Conservation (phyloP, 2,888 invertebrate genomes). For the Amphipoea lucens region DNA sequence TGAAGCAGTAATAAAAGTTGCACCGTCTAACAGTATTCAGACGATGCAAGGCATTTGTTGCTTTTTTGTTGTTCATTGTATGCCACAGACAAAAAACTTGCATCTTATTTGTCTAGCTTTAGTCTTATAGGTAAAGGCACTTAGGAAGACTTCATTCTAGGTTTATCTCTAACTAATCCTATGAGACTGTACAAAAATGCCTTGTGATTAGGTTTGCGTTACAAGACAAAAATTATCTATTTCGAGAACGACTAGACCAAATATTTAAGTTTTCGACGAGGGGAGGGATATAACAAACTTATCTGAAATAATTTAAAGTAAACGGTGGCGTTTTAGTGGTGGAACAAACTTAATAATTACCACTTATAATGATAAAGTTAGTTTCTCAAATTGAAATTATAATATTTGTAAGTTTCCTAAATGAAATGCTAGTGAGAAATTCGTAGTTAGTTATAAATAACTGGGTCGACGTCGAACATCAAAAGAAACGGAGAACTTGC, state of each 20-base stretch:
- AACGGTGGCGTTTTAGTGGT: neutral
- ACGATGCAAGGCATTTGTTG: neutral
- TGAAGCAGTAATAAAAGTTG: neutral
- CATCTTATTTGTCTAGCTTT: neutral
- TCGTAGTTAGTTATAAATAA: conserved; percentile 12
- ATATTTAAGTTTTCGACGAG: neutral
- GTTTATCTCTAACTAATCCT: neutral
- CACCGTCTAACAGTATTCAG: neutral
- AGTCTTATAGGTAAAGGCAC: neutral
- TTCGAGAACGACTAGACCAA: conserved; percentile 4
- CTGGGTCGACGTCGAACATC: neutral
- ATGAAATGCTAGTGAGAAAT: neutral
- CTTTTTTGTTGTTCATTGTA: neutral
- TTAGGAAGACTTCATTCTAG: neutral
- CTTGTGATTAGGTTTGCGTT: neutral
- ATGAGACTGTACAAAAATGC: neutral
- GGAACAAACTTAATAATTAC: neutral
- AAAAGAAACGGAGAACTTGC: conserved; percentile 25
- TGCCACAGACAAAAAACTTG: neutral
- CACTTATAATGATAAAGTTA: neutral
- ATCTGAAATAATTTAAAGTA: neutral
- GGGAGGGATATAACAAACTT: neutral
- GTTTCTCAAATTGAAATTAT: conserved; percentile 1
- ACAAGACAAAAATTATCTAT: neutral
- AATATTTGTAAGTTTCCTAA: neutral